Base-by-base conservation (phyloP, 2,797 vertebrate genomes). In the Apogon talboti region DNA sequence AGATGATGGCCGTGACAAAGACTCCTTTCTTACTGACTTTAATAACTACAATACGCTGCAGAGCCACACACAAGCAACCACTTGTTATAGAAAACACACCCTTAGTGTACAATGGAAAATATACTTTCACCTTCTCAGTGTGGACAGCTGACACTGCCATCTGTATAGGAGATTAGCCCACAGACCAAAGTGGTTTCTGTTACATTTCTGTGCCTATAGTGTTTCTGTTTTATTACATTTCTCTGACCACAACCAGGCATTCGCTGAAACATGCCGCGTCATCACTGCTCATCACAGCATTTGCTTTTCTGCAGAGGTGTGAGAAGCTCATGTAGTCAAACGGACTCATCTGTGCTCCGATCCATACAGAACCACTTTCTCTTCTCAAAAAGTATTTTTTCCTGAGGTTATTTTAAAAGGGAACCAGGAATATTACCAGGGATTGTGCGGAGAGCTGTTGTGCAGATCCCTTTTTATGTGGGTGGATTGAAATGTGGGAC, bases 11-110 rank as follows among this genome's bases (percentile, higher is more conserved):
- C 52, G n/a, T 78, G 92, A 95, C 94, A 95, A 95, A 95, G 92
- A 90, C 89, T 86, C 84, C 94, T 94, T 96, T 95, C 95, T 95
- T 93, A 90, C 37, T 73, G 77, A 85, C 71, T 87, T 91, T 92
- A 92, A 93, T 89, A 87, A 91, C 85, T 87, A 90, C 91, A 78
- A 82, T 84, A 67, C 74, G 56, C 69, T 38, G 49, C 13, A 16
- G 78, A 89, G 84, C 76, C 46, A 45, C 83, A 84, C 85, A 91
- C 87, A 92, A 91, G 88, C 75, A 87, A 84, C 66, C 55, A 63
- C 83, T 92, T 92, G 87, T 92, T 89, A 71, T 24, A 74, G 63
- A 79, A 83, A 87, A 53, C 56, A 56, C 56, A 66, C 54, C 50
- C 62, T 62, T 40, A 4, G 57, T 37, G 28, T 47, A 61, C 11